Base-by-base conservation (phyloP, 2,888 invertebrate genomes). In the Mesoligia furuncula region DNA sequence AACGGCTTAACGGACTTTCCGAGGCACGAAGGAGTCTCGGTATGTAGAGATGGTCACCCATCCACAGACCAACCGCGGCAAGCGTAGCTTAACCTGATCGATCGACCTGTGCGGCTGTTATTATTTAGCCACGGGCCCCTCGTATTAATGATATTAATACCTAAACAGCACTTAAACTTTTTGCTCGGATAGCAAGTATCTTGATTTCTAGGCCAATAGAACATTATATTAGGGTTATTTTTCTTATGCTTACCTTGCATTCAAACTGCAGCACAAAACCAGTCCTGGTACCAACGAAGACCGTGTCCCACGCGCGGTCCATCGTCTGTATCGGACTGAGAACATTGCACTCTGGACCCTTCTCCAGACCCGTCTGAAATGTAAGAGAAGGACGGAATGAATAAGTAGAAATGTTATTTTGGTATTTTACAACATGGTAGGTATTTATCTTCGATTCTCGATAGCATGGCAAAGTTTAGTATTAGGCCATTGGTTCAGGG, bases 281-380 rank as follows among this genome's bases (percentile, higher is more conserved):
- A 85, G 97, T 97, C 85, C 97, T 97, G 1, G 98, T 98, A 64
- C 98, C 98, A 54, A 98, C 97, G 89, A 97, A 98, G 59, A 98
- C 97, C 9, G 97, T 97, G 84, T 97, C 97, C 98, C 98, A 98
- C 1, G 97, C 97, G 48, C 97, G 95, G 86, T 98, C 98, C 97
- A 98, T 98, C 31, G 98, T 98, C 90, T 98, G 98, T 81, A 98
- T 97, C 0, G 98, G 97, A 90, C 97, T 97, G 11, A 97, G 95
- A 2, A 98, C 94, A 84, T 97, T 95, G 82, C 97, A 96, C 64
- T 97, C 96, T 2, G 96, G 95, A 7, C 97, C 95, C 75, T 97
- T 95, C 88, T 97, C 96, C 76, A 95, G 88, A 0, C 97, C 97
- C 70, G 95, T 97, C 97, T 97, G 93, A 75, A 95, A 94, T 80